Conservation (phyloP, 1,140 invertebrate species). For the Zophobas morio region DNA sequence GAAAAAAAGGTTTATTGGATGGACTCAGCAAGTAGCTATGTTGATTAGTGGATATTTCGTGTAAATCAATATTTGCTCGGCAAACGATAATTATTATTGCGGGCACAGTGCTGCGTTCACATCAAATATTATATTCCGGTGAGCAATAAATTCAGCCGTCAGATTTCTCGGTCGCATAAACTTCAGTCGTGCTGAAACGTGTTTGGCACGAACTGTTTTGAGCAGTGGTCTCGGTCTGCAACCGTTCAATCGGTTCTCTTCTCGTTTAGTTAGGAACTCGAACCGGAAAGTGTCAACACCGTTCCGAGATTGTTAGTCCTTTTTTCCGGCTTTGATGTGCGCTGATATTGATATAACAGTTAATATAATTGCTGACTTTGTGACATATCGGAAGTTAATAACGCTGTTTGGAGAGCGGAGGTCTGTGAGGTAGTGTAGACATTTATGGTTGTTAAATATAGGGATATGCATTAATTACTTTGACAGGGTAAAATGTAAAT, state of each 20-base stretch:
- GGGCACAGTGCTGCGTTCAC: constrained; percentile 46
- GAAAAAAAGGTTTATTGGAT: constrained; percentile 26
- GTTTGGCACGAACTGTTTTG: constrained; percentile 52
- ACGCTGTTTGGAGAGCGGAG: neutral
- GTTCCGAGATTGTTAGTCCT: constrained; percentile 20
- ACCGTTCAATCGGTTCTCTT: constrained; percentile 38
- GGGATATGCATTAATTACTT: constrained; percentile 15
- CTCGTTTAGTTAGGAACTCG: constrained; percentile 36
- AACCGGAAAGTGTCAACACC: constrained; percentile 23
- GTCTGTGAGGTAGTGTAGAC: constrained; percentile 8
- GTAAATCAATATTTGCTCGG: constrained; percentile 49
- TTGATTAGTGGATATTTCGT: constrained; percentile 44
- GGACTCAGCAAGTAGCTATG: constrained; percentile 45
- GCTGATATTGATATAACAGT: constrained; percentile 33
- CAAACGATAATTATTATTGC: constrained; percentile 50
- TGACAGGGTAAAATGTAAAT: constrained; percentile 21
- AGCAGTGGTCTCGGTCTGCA: constrained; percentile 45
- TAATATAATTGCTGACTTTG: constrained; percentile 34
- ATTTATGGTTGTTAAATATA: constrained; percentile 14
- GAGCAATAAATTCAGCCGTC: constrained; percentile 50
- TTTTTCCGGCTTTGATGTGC: constrained; percentile 31
- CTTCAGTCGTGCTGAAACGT: constrained; percentile 53
- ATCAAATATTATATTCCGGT: constrained; percentile 52
- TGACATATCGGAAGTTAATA: constrained; percentile 22
- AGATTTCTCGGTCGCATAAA: constrained; percentile 52